phyloP scores from a whole-genome alignment of 2,797 vertebrate genomes.

The Phalanger gymnotis region DNA sequence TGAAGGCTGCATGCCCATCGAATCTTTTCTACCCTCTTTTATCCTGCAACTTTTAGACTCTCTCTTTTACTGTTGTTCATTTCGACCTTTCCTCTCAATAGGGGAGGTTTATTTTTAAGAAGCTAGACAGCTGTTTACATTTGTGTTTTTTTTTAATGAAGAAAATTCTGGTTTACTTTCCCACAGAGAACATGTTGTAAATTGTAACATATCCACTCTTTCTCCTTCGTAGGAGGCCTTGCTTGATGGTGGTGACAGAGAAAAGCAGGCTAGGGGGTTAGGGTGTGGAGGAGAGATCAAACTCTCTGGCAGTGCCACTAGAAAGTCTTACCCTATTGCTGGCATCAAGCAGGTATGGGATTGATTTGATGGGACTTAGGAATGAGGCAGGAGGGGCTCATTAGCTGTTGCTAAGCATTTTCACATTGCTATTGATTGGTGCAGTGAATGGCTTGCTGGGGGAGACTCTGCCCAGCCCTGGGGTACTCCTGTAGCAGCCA shows the following conservation, averaged over 20 bases:
- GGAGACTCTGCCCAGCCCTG: background rate
- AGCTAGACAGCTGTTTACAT: conserved; percentile 65
- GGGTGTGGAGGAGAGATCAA: background rate
- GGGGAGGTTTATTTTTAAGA: conserved; percentile 34
- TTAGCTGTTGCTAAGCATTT: conserved; percentile 35
- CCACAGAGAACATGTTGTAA: conserved; percentile 41
- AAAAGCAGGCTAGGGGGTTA: background rate
- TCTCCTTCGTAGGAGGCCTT: background rate
- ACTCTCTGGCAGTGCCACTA: background rate
- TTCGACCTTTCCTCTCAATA: conserved; percentile 44
- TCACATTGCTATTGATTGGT: background rate
- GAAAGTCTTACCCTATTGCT: background rate
- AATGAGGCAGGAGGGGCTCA: conserved; percentile 24
- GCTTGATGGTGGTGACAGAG: no score
- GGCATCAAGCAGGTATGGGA: background rate
- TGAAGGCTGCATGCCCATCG: conserved; percentile 38
- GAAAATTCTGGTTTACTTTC: background rate
- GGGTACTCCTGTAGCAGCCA: background rate
- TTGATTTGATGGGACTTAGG: background rate
- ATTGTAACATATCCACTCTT: background rate
- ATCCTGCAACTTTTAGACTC: background rate
- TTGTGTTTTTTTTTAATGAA: conserved; percentile 51
- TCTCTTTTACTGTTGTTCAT: conserved; percentile 32
- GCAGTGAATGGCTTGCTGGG: background rate
- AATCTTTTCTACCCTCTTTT: conserved; percentile 33